These are phyloP conservation scores for Drosophila lacertosa DNA, from an alignment of 1,140 invertebrate genomes.

Conservation along the genomic window DNA sequence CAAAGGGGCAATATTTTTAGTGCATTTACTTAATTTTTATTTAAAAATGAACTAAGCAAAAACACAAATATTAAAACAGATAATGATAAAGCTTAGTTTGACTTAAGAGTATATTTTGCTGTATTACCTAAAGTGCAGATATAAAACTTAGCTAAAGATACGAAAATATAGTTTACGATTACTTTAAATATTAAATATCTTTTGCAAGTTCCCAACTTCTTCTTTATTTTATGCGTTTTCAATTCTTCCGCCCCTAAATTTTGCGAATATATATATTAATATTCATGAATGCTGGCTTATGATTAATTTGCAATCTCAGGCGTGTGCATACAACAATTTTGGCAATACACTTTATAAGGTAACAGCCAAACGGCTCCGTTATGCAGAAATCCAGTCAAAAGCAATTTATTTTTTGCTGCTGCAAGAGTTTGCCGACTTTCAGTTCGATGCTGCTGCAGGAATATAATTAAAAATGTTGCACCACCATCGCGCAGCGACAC, in stretches of 20 bases:
- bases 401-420: conserved; percentile 42
- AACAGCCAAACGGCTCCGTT: neutral
- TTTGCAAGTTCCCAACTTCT: neutral
- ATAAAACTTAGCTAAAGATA: too few relatives aligned
- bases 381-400: conserved; percentile 30
- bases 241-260: neutral
- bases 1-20: conserved; percentile 1
- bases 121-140: too few relatives aligned
- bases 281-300: conserved; percentile 1
- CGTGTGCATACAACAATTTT: conserved; percentile 4
- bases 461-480: conserved; percentile 75
- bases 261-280: conserved; percentile 2
- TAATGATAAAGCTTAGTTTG: too few relatives aligned
- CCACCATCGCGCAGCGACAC: conserved; percentile 35
- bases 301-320: conserved; percentile 25
- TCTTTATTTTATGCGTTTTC: too few relatives aligned
- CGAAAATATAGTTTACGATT: too few relatives aligned
- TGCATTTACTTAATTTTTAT: too few relatives aligned
- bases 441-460: conserved; percentile 46
- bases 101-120: too few relatives aligned
- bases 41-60: too few relatives aligned
- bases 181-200: too few relatives aligned
- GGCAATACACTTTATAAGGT: conserved; percentile 1
- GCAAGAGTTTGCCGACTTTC: conserved; percentile 19
- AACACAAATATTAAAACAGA: too few relatives aligned